A percentile compares a stretch with the other conserved stretches of the same genome.
Evolutionary conservation across 2,888 invertebrate species (phyloP).

Genomic region (Rotaria socialis): DNA sequence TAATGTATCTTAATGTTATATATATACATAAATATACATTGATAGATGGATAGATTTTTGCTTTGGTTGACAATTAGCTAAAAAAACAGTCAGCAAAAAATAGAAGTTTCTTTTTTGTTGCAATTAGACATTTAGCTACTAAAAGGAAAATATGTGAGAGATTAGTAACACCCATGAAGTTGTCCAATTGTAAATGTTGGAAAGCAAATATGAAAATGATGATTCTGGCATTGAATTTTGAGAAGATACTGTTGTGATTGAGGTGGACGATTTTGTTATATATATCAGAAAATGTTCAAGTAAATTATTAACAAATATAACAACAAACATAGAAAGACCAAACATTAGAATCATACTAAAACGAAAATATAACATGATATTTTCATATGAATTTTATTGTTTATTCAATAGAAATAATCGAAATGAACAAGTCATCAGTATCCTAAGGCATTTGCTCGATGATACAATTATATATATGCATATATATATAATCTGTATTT

Average conservation of each 20-base stretch:
- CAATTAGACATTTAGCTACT: not conserved
- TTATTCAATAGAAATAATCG: not conserved
- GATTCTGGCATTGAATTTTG: not conserved
- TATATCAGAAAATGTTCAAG: conserved; percentile 6
- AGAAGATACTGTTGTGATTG: not conserved
- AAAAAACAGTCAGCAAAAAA: too few species aligned
- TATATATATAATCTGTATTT: not conserved
- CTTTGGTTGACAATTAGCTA: not conserved
- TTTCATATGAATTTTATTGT: not conserved
- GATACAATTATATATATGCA: not conserved
- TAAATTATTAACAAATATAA: conserved; percentile 12
- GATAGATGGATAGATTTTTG: not conserved
- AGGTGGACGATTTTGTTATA: not conserved
- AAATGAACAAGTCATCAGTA: not conserved
- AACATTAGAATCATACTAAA: not conserved
- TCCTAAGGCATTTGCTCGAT: not conserved
- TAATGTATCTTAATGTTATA: not conserved
- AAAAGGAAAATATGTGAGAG: not conserved
- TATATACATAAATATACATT: not conserved
- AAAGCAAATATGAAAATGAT: not conserved
- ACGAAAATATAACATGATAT: not conserved
- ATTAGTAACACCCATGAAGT: not conserved
- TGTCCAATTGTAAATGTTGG: not conserved
- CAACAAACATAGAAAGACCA: not conserved
- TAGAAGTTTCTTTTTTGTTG: too few species aligned